phyloP scores from a whole-genome alignment of 2,888 invertebrate species.

The Drosophila anomelani region DNA sequence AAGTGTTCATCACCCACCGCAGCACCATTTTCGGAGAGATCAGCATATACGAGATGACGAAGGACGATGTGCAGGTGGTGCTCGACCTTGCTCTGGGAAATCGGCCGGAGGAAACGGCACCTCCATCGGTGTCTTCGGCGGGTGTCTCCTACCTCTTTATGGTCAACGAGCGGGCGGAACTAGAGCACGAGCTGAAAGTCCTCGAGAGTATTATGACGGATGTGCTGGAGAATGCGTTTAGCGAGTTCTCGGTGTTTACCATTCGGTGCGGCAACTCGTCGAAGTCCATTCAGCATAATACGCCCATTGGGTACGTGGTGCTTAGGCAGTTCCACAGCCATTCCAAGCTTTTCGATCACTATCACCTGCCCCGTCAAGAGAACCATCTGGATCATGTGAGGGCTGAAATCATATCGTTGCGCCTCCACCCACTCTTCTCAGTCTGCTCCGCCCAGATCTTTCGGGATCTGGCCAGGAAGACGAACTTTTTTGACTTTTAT shows the following conservation, averaged over 20 bases:
- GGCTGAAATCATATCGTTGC: conserved; percentile 71
- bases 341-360: conserved; percentile 55
- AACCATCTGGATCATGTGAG: conserved; percentile 39
- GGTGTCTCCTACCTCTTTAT: conserved; percentile 49
- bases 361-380: conserved; percentile 50
- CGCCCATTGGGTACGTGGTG: conserved; percentile 75
- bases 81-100: conserved; percentile 11
- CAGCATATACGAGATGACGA: conserved; percentile 52
- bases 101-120: accelerated
- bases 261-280: conserved; percentile 77
- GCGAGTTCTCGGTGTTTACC: conserved; percentile 63
- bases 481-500: conserved; percentile 67
- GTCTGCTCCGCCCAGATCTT: conserved; percentile 67
- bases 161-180: conserved; percentile 26
- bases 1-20: conserved; percentile 79
- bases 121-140: not conserved
- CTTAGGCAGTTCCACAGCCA: conserved; percentile 55
- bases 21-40: conserved; percentile 77
- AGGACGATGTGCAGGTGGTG: conserved; percentile 29
- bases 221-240: conserved; percentile 60
- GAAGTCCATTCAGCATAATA: conserved; percentile 57
- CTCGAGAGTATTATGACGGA: conserved; percentile 64
- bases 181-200: conserved; percentile 43
- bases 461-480: conserved; percentile 69
- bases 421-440: conserved; percentile 76